Percentiles rank a stretch among this genome's conserved stretches.
Evolutionary conservation across 2,113 vertebrate genomes (phyloP).

Genomic region (Pterophyllum scalare): DNA sequence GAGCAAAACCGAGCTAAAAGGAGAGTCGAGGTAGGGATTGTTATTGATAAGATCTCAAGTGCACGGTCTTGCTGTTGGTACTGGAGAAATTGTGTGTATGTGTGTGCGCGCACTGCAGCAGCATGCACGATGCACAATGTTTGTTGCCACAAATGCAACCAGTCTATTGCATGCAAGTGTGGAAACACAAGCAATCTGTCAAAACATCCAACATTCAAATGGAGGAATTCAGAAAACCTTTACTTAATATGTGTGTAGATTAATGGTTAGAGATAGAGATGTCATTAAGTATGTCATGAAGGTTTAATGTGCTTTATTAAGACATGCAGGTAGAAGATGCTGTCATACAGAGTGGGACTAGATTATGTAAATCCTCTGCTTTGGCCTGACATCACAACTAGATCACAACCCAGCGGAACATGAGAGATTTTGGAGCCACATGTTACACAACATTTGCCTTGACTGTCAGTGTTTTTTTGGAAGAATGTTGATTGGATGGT

Average conservation of each 20-base stretch:
- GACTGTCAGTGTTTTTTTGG: background rate
- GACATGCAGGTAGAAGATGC: background rate
- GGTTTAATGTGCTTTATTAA: too few species aligned
- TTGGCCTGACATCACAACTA: background rate
- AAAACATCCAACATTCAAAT: background rate
- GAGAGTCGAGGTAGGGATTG: background rate
- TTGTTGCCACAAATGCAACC: background rate
- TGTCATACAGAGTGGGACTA: background rate
- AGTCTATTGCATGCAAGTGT: too few species aligned
- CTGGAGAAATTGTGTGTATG: background rate
- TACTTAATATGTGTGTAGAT: accelerated
- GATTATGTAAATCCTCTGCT: background rate
- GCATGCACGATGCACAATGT: background rate
- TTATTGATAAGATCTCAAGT: background rate
- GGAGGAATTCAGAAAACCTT: background rate
- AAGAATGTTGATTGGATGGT: background rate
- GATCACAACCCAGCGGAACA: background rate
- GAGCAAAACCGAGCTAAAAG: background rate
- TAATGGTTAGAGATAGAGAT: background rate
- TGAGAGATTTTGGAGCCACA: background rate
- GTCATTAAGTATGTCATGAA: background rate
- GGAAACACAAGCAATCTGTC: background rate
- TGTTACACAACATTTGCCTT: background rate
- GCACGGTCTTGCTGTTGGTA: accelerated
- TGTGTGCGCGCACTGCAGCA: background rate